Base-by-base conservation (phyloP, 2,113 vertebrate species). In the Macquaria australasica region DNA sequence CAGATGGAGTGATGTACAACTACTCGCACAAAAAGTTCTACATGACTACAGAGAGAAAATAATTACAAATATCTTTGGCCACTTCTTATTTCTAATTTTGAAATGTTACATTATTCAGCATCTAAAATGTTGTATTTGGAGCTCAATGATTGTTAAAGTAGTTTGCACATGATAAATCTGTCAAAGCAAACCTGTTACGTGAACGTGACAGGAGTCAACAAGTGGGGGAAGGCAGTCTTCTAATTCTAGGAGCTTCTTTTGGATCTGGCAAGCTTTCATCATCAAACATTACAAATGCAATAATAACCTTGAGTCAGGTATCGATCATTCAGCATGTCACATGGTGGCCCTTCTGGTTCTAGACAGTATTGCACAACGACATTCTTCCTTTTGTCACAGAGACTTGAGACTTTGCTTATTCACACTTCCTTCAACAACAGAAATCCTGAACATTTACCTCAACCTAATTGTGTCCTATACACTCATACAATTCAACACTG, bases 371-470 rank as follows among this genome's bases (percentile, higher is more conserved):
- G 28, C 67, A 72, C 25, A 86, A 83, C 1, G 67, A 80, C 6
- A 76, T 85, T 39, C 59, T 86, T 72, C 73, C 69, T 73, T 62
- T 23, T 79, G 2, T 45, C 8, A 8, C 23, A 73, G 51, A 50
- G 6, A 59, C 21, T 41, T 74, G 4, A 64, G 21, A 56, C 16
- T 64, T 55, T 31, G 11, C 37, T 41, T 34, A 34, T 34, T 72
- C 50, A 68, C 39, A 23, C 43, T 45, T 53, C 59, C 3, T 81
- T 59, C 1, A 53, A 31, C 21, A 20, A 31, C 50, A 78, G 39
- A 1, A n/a, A 15, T 39, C 4, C 25, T 9, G 6, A 25, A n/a
- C 15, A 72, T 31, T 70, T 37, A 51, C 21, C n/a, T 37, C 23
- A 37, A 45, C 9, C 50, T 51, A 3, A 9, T 16, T 8, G 12